A percentile compares a stretch with the other conserved stretches of the same genome.
Evolutionary conservation across 2,888 invertebrate species (phyloP).

Genomic region (Ectemnius continuus): DNA sequence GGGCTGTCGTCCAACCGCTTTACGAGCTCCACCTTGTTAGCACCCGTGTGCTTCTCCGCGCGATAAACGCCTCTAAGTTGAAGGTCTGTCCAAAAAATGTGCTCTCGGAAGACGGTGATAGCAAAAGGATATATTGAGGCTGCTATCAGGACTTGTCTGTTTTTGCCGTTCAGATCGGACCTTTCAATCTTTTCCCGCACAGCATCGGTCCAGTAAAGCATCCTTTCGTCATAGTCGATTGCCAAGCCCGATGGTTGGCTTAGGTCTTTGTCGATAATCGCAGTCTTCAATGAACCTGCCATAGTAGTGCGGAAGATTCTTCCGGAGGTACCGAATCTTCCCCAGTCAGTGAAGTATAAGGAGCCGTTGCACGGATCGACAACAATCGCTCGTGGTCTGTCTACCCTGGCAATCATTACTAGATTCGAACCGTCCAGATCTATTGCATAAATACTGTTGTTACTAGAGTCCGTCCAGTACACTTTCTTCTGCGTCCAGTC

Average conservation of each 20-base stretch:
- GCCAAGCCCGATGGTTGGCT: constrained; percentile 97
- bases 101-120: constrained; percentile 92
- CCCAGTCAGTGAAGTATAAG: constrained; percentile 98
- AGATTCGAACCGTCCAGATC: constrained; percentile 91
- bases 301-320: constrained; percentile 97
- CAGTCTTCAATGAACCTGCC: constrained; percentile 94
- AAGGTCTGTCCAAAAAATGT: constrained; percentile 98
- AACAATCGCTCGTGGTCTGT: constrained; percentile 95
- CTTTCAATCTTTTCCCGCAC: constrained; percentile 97
- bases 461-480: constrained; percentile 98
- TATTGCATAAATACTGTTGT: constrained; percentile 96
- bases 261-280: constrained; percentile 92
- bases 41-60: constrained; percentile 98
- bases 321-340: constrained; percentile 93
- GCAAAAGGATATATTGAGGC: constrained; percentile 98
- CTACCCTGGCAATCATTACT: constrained; percentile 95
- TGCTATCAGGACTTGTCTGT: constrained; percentile 90
- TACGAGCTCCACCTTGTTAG: constrained; percentile 95
- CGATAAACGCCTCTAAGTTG: constrained; percentile 96
- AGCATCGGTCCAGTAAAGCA: constrained; percentile 98
- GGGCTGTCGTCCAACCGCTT: constrained; percentile 95
- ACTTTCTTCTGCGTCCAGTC: constrained; percentile 99
- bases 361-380: constrained; percentile 98
- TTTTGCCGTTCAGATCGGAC: constrained; percentile 91
- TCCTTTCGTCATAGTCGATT: constrained; percentile 95